Evolutionary conservation across 1,140 invertebrate species (phyloP).

Genomic region (Diorhabda elongata): DNA sequence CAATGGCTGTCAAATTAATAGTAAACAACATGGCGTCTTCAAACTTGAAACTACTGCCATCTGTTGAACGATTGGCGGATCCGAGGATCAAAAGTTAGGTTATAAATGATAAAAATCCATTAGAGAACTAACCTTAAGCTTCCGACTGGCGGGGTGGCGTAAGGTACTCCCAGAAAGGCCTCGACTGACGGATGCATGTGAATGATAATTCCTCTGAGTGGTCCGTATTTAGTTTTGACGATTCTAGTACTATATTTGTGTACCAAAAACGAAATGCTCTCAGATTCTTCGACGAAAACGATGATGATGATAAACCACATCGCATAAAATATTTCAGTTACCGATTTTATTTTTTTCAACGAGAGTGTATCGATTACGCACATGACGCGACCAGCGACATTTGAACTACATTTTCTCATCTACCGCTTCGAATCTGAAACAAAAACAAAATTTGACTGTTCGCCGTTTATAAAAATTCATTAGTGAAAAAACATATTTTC

Average conservation of each 20-base stretch:
- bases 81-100: no score
- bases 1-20: no score
- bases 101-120: no score
- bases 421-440: background rate
- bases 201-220: constrained; percentile 76
- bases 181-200: constrained; percentile 77
- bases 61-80: no score
- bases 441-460: background rate
- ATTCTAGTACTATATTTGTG: constrained; percentile 75
- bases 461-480: no score
- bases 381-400: constrained; percentile 41
- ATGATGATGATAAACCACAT: constrained; percentile 46
- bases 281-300: constrained; percentile 49
- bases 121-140: constrained; percentile 52
- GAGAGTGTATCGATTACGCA: constrained; percentile 30
- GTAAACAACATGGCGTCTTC: no score
- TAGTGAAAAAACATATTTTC: no score
- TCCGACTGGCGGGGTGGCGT: constrained; percentile 78
- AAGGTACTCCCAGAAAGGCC: constrained; percentile 92
- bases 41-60: no score
- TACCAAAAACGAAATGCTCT: constrained; percentile 48
- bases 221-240: constrained; percentile 83
- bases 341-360: constrained; percentile 33
- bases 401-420: constrained; percentile 1
- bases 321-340: constrained; percentile 28